Evolutionary conservation across 2,888 invertebrate genomes (phyloP).

Genomic region (Phortica okadai): DNA sequence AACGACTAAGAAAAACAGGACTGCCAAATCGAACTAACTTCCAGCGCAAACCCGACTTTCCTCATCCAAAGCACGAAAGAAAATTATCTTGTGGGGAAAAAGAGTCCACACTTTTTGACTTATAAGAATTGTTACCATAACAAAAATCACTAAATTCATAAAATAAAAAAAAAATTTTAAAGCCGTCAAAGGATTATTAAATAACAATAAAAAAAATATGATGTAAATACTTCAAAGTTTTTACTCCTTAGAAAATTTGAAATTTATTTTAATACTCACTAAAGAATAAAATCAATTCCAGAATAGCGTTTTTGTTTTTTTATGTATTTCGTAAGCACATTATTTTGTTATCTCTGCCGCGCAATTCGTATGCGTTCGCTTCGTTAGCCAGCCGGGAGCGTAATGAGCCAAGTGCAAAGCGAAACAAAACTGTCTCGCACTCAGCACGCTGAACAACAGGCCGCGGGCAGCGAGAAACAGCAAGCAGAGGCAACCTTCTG

Average conservation of each 20-base stretch:
- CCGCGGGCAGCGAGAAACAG: conserved; percentile 21
- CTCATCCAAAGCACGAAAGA: too few relatives aligned
- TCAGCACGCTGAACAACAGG: conserved; percentile 33
- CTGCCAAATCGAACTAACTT: too few relatives aligned
- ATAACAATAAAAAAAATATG: not conserved
- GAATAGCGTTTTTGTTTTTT: not conserved
- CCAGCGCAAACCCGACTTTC: too few relatives aligned
- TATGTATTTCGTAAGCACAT: not conserved
- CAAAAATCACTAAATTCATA: not conserved
- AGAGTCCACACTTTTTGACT: too few relatives aligned
- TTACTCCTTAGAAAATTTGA: not conserved
- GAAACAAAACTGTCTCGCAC: conserved; percentile 67
- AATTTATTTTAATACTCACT: not conserved
- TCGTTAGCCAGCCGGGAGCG: conserved; percentile 28
- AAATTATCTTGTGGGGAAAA: too few relatives aligned
- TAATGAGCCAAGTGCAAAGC: conserved; percentile 58
- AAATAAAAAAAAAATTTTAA: not conserved
- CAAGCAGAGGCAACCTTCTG: conserved; percentile 43
- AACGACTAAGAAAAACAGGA: too few relatives aligned
- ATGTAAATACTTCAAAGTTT: not conserved
- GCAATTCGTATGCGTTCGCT: not conserved
- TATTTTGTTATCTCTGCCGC: not conserved
- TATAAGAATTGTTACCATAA: not conserved
- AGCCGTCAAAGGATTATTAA: not conserved
- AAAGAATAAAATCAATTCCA: not conserved